Conservation (phyloP, 2,113 vertebrate species). For the Poecile atricapillus region DNA sequence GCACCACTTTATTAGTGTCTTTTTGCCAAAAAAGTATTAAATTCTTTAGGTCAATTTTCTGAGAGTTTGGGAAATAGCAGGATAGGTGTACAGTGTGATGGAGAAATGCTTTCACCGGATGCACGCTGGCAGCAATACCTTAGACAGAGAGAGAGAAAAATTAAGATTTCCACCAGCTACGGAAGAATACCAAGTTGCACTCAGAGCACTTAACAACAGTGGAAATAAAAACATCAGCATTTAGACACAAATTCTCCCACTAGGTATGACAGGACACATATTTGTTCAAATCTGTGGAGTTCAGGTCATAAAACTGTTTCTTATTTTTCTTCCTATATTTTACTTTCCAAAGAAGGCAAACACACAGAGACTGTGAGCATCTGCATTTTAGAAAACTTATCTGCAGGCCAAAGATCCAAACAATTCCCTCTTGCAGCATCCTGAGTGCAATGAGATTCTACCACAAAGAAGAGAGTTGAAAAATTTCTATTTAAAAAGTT, state of each 20-base stretch:
- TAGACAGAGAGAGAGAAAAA: not conserved
- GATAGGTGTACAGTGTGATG: slow-evolving; percentile 43
- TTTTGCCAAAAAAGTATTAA: slow-evolving; percentile 58
- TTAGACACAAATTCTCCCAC: not conserved
- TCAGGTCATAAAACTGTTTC: not conserved
- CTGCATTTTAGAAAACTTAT: not conserved
- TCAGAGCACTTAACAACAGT: not conserved
- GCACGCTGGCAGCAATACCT: slow-evolving; percentile 6
- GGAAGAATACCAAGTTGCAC: not conserved
- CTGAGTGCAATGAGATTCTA: not conserved
- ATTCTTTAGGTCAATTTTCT: not conserved
- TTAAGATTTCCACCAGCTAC: not conserved
- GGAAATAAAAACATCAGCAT: not conserved
- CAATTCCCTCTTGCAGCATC: not conserved
- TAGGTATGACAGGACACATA: not conserved
- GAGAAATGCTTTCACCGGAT: slow-evolving; percentile 20
- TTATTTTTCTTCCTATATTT: not conserved
- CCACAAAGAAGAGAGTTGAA: not conserved
- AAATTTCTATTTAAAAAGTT: not conserved
- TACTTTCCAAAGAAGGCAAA: not conserved
- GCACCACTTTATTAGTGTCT: not conserved
- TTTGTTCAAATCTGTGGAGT: not conserved
- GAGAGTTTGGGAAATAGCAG: slow-evolving; percentile 35
- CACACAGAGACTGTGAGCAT: not conserved
- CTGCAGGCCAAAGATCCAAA: not conserved